These are phyloP conservation scores for Saccopteryx leptura DNA, from an alignment of 2,113 vertebrate genomes.

Conservation along the genomic window DNA sequence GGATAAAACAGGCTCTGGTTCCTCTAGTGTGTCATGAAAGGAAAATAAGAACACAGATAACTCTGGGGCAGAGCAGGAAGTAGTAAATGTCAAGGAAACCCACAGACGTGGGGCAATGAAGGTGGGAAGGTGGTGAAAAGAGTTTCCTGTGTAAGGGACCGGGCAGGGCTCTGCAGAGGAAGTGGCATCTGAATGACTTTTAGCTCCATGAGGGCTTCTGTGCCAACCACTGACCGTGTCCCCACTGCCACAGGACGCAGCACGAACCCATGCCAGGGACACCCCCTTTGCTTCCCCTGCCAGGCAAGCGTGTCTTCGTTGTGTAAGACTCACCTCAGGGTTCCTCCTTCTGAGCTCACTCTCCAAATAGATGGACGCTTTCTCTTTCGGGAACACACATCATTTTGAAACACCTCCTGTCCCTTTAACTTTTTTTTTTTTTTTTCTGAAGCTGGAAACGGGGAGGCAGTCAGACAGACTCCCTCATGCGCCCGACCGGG, in stretches of 20 bases:
- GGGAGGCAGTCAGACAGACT: too few species aligned
- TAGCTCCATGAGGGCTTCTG: not conserved
- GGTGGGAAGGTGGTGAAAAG: not conserved
- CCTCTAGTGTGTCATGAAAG: slow-evolving; percentile 36
- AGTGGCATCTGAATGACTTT: slow-evolving; percentile 45
- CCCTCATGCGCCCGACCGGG: too few species aligned
- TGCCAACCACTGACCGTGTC: not conserved
- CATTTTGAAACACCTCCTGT: not conserved
- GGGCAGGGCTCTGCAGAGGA: not conserved
- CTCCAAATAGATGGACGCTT: not conserved
- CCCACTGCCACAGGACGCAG: not conserved
- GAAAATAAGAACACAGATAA: slow-evolving; percentile 46
- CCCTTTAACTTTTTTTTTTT: not conserved
- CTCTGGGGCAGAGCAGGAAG: slow-evolving; percentile 65
- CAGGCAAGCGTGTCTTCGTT: not conserved
- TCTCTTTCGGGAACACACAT: not conserved
- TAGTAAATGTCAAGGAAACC: slow-evolving; percentile 73
- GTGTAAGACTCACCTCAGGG: not conserved
- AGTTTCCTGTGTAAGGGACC: slow-evolving; percentile 65
- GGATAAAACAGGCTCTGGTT: not conserved
- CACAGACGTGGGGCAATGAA: slow-evolving; percentile 49
- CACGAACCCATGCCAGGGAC: not conserved
- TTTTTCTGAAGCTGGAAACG: too few species aligned
- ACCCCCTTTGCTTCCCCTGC: not conserved
- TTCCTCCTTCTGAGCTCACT: not conserved